Base-by-base conservation (phyloP, 2,888 invertebrate species). In the Drosophila paucipuncta region DNA sequence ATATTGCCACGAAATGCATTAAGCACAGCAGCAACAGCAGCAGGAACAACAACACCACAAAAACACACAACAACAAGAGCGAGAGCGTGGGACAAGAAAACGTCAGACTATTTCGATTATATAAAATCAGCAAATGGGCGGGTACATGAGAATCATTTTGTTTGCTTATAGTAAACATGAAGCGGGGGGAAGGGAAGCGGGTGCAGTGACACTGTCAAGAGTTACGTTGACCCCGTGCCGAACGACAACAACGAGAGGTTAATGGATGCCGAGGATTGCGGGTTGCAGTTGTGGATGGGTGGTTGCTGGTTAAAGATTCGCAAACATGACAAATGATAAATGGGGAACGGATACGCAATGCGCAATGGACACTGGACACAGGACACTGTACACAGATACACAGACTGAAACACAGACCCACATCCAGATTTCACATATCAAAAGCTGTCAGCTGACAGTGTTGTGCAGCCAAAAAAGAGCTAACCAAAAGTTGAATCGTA, bases 311-410 rank as follows among this genome's bases (percentile, higher is more conserved):
- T 68, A 86, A 83, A 82, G 85, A 89, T 77, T 89, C 85, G 61
- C 89, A 83, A 85, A 83, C 80, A 73, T 75, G 85, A 68, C 88
- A 88, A 89, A 85, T 85, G 85, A 90, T 88, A 90, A 87, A 85
- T 85, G 85, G 80, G 67, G 70, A 81, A 85, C 80, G 82, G 82
- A 87, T 83, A 85, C 82, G 85, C 82, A 83, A 47, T 79, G 78
- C 81, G 81, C 73, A 65, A 73, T 52, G 65, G 55, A 63, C 58
- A 43, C 76, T 54, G 57, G 58, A 65, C 64, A 61, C 16, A 28
- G 10, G 16, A 50, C 28, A 50, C 69, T 50, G 41, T 47, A 68
- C 49, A 63, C 30, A 35, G 22, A 35, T 11, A 43, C 31, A 61
- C 28, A 28, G 57, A 57, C 61, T 50, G 57, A 35, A 11, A 61